Evolutionary conservation across 1,140 invertebrate species (phyloP).

Genomic region (Atta texana): DNA sequence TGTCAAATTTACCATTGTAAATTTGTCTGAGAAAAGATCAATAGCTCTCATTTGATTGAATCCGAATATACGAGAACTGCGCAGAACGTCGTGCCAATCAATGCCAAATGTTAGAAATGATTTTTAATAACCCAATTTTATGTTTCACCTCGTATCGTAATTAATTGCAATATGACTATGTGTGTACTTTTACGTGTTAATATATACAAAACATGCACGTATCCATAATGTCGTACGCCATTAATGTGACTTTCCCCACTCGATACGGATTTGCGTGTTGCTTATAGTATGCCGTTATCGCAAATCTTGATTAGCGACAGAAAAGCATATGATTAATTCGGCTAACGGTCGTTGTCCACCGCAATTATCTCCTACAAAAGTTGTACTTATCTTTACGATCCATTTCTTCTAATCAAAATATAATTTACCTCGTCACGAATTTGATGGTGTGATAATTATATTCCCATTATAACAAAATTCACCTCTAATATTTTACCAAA

Average conservation of each 20-base stretch:
- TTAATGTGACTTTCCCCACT: constrained; percentile 42
- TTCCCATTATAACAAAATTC: background rate
- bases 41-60: background rate
- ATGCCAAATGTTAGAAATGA: background rate
- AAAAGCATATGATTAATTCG: constrained; percentile 55
- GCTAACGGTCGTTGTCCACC: constrained; percentile 33
- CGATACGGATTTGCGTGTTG: constrained; percentile 49
- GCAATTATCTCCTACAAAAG: constrained; percentile 37
- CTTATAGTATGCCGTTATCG: constrained; percentile 31
- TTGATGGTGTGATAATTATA: constrained; percentile 5
- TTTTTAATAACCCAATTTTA: background rate
- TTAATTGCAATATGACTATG: constrained; percentile 24
- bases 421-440: constrained; percentile 29
- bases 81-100: background rate
- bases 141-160: background rate
- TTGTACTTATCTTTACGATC: constrained; percentile 27
- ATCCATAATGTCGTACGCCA: constrained; percentile 35
- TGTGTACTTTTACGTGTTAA: constrained; percentile 35
- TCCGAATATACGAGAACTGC: background rate
- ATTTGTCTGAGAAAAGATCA: background rate
- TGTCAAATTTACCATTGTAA: background rate
- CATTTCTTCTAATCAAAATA: constrained; percentile 15
- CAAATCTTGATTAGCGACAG: constrained; percentile 46
- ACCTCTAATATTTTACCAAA: background rate
- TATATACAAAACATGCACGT: constrained; percentile 45